Percentiles rank a stretch among this genome's conserved stretches.
These are phyloP conservation scores for Pedetes capensis DNA, from an alignment of 2,113 vertebrate genomes.

Conservation along the genomic window DNA sequence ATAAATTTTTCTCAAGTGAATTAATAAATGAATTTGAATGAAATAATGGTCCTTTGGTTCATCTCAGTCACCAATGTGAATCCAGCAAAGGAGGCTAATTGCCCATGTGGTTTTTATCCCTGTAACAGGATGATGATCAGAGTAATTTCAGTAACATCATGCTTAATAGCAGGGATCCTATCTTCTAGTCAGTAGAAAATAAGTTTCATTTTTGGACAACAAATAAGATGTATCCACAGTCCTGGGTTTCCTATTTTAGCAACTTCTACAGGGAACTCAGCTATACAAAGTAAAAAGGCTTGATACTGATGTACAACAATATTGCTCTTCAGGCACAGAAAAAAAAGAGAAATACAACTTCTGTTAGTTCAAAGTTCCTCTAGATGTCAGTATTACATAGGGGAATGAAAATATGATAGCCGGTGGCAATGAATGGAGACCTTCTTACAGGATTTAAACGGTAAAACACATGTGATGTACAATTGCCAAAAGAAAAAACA, in stretches of 20 bases:
- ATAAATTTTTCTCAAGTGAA: not conserved
- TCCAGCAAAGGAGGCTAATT: not conserved
- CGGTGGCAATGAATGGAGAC: not conserved
- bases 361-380: conserved; percentile 68
- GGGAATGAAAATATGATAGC: conserved; percentile 29
- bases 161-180: not conserved
- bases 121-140: not conserved
- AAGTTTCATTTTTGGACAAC: not conserved
- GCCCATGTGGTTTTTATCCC: not conserved
- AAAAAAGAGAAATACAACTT: not conserved
- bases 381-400: conserved; percentile 84
- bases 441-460: not conserved
- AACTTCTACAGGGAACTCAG: not conserved
- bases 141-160: not conserved
- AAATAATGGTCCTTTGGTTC: not conserved
- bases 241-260: not conserved
- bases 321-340: not conserved
- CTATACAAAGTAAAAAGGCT: not conserved
- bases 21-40: not conserved
- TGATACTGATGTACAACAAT: not conserved
- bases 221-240: not conserved
- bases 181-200: not conserved
- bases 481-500: not conserved
- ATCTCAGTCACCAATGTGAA: not conserved
- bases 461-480: not conserved